A percentile compares a stretch with the other conserved stretches of the same genome.
Conservation (phyloP, 1,140 invertebrate species). For the Linepithema humile region DNA sequence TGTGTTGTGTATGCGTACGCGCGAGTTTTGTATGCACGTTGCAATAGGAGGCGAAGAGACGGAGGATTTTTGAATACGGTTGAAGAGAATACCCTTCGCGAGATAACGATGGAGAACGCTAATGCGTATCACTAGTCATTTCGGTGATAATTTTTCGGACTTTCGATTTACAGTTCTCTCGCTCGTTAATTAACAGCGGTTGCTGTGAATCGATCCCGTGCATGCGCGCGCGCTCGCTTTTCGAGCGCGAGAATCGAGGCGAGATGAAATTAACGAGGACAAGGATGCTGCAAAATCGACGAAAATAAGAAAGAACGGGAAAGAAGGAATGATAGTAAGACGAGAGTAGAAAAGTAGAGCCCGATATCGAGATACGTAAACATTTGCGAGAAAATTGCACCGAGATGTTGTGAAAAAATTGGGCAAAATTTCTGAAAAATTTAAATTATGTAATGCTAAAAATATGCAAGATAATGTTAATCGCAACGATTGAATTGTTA, state of each 20-base stretch:
- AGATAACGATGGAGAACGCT: background rate
- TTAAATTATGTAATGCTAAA: too few relatives aligned
- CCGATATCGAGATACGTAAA: background rate
- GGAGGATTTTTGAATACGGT: background rate
- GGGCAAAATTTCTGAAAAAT: background rate
- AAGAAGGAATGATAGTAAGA: background rate
- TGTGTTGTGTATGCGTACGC: background rate
- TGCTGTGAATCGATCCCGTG: background rate
- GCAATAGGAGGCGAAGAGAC: constrained; percentile 53
- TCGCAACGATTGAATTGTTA: too few relatives aligned
- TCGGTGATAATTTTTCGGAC: background rate
- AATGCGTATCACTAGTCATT: background rate
- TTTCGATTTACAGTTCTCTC: background rate
- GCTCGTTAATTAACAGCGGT: background rate
- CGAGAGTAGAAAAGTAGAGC: background rate
- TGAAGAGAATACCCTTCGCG: background rate
- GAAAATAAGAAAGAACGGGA: background rate
- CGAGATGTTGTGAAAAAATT: background rate
- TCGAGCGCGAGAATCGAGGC: background rate
- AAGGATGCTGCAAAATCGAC: background rate
- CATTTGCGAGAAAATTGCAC: background rate
- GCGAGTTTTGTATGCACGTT: constrained; percentile 36
- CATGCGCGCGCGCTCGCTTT: too few relatives aligned
- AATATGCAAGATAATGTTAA: too few relatives aligned
- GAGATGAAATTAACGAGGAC: background rate